These are phyloP conservation scores for Tetheella fluctuosa DNA, from an alignment of 2,888 invertebrate genomes.

Conservation along the genomic window DNA sequence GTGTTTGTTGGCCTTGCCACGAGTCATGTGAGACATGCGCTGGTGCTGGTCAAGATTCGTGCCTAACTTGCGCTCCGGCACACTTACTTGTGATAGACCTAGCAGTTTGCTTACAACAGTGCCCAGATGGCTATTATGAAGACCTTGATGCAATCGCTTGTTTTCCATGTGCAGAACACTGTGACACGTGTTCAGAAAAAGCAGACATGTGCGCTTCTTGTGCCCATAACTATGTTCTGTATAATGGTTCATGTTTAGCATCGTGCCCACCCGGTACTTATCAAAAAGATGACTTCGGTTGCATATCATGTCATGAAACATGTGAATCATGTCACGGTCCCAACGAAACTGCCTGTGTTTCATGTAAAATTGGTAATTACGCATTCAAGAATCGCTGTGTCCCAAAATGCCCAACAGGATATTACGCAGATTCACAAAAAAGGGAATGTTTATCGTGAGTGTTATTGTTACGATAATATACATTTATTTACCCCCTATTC, in stretches of 20 bases:
- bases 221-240: constrained; percentile 93
- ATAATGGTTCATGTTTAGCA: constrained; percentile 92
- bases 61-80: constrained; percentile 92
- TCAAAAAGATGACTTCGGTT: constrained; percentile 94
- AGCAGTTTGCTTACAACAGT: constrained; percentile 93
- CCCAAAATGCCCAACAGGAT: constrained; percentile 88
- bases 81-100: constrained; percentile 92
- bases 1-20: constrained; percentile 93
- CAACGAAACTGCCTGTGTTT: constrained; percentile 90
- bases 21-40: constrained; percentile 95
- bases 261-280: constrained; percentile 92
- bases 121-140: constrained; percentile 94
- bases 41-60: constrained; percentile 93
- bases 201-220: constrained; percentile 94
- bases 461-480: constrained; percentile 48
- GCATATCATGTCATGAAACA: constrained; percentile 89
- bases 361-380: constrained; percentile 89
- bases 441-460: constrained; percentile 89
- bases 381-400: constrained; percentile 89
- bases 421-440: constrained; percentile 90
- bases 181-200: constrained; percentile 92
- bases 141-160: constrained; percentile 91
- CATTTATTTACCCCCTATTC: constrained; percentile 35
- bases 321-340: constrained; percentile 94
- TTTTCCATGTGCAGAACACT: constrained; percentile 93